Conservation (phyloP, 2,113 vertebrate species). For the Enhydra lutris region DNA sequence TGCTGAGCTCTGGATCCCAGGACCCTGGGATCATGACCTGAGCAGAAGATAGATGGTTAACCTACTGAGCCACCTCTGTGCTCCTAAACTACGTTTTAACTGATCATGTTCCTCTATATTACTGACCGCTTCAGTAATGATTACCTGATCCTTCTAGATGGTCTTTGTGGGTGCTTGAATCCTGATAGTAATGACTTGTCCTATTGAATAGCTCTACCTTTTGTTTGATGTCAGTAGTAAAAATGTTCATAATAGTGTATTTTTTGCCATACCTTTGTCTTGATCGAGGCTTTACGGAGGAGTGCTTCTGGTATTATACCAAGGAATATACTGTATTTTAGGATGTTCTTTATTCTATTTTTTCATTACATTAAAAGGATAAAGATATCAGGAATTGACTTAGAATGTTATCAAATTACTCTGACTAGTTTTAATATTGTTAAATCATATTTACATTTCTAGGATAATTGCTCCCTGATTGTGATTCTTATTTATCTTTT, state of each 20-base stretch:
- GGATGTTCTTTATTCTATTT: not conserved
- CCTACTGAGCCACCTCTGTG: no score
- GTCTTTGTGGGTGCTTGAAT: not conserved
- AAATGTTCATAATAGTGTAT: not conserved
- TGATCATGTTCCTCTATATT: not conserved
- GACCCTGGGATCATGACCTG: no score
- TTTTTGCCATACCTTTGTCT: not conserved
- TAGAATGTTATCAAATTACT: not conserved
- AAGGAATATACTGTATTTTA: not conserved
- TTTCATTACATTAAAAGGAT: not conserved
- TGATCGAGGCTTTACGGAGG: not conserved
- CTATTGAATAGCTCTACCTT: not conserved
- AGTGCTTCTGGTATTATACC: not conserved
- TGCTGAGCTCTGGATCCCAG: no score
- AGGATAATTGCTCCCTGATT: not conserved
- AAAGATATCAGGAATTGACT: not conserved
- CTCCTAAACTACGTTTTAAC: not conserved
- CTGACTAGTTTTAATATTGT: not conserved
- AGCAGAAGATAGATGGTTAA: no score
- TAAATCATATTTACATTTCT: not conserved
- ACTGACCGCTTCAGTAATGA: not conserved
- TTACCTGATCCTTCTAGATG: not conserved
- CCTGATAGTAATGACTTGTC: not conserved
- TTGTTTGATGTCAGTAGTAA: not conserved
- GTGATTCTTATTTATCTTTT: no score